These are phyloP conservation scores for Capromys pilorides DNA, from an alignment of 2,797 vertebrate genomes.

Conservation along the genomic window DNA sequence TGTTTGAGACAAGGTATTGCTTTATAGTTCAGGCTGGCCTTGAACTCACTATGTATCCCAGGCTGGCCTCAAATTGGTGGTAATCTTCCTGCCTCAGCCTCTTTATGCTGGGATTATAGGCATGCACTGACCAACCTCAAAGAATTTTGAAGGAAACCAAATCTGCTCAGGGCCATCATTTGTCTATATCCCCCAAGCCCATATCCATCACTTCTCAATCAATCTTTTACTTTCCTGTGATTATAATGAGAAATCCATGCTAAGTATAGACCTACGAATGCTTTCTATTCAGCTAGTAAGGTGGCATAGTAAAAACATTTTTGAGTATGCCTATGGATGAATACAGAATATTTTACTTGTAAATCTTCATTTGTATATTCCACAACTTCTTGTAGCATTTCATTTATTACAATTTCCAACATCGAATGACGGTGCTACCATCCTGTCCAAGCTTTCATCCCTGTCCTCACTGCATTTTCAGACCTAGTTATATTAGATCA, in stretches of 20 bases:
- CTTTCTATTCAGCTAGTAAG: neutral
- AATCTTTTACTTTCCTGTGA: neutral
- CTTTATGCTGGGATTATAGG: neutral
- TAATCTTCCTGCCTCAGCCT: neutral
- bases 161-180: neutral
- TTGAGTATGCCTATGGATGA: neutral
- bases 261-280: neutral
- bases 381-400: neutral
- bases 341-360: neutral
- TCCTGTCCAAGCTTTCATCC: neutral
- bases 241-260: neutral
- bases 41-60: neutral
- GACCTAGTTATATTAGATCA: neutral
- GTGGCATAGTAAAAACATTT: neutral
- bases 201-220: neutral
- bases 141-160: neutral
- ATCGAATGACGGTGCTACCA: neutral
- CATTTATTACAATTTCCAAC: neutral
- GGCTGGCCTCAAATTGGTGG: neutral
- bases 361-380: neutral
- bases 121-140: neutral
- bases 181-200: neutral
- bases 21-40: neutral
- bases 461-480: neutral
- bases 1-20: neutral